Base-by-base conservation (phyloP, 2,797 vertebrate species). In the Sebastes minor region DNA sequence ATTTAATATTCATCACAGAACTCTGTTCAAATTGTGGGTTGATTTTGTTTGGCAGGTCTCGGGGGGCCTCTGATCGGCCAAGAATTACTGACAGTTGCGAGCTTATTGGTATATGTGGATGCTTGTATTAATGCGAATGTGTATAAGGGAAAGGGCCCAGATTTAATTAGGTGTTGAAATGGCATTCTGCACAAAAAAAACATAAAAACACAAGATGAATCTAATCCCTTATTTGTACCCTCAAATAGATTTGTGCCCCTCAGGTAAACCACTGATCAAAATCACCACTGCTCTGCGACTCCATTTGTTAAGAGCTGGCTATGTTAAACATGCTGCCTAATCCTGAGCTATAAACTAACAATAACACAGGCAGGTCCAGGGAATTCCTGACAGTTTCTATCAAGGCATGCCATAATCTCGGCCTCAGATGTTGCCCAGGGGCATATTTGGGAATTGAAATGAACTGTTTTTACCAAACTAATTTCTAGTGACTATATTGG, bases 1-100 rank as follows among this genome's bases (percentile, higher is more conserved):
- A 93, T 93, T 88, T 78, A 91, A 91, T 92, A 93, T 91, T 91
- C 68, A 89, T 81, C 62, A 71, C 55, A 86, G 76, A 86, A 86
- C 74, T 88, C 73, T 63, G 76, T 71, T 86, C 46, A 76, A 63
- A 81, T 87, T 89, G 86, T 76, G 74, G 77, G 78, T 38, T 87
- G 88, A 88, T 87, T 91, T 86, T 91, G 82, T 92, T 91, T 88
- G 82, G 79, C 66, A 73, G 68, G 64, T 81, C 88, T 88, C 79
- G n/a, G 57, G 57, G 82, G 82, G 88, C 56, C 62, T 85, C 66
- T 72, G 71, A 78, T 86, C 79, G 67, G 32, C 66, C 38, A 63
- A 85, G 74, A 77, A 79, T 86, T 81, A 83, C 74, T 78, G 69
- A 76, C 71, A 57, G 78, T 60, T 86, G 74, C 62, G 61, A 73